Evolutionary conservation across 2,113 vertebrate species (phyloP).

Genomic region (Amia ocellicauda): DNA sequence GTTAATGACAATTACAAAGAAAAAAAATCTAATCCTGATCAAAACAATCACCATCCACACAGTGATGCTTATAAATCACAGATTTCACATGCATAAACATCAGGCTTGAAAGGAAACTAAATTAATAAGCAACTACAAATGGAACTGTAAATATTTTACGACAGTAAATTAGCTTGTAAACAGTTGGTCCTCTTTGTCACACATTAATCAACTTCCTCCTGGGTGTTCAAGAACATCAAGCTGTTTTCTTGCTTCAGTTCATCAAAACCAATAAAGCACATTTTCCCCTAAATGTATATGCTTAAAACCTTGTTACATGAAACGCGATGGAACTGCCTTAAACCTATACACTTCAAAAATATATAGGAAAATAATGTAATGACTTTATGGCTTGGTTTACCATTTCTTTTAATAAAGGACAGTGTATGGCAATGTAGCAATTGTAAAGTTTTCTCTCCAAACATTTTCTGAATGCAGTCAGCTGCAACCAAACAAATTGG

Average conservation of each 20-base stretch:
- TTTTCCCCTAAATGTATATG: neutral
- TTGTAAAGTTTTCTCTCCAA: conserved; percentile 7
- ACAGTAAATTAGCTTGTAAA: neutral
- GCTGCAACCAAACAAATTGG: conserved; percentile 30
- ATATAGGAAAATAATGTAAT: neutral
- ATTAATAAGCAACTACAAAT: neutral
- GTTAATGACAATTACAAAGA: too few relatives aligned
- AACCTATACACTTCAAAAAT: neutral
- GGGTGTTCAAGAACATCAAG: neutral
- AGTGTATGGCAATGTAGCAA: conserved; percentile 15
- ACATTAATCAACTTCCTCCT: neutral
- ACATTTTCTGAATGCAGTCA: conserved; percentile 22
- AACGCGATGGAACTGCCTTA: neutral
- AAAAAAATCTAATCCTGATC: too few relatives aligned
- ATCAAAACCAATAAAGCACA: neutral
- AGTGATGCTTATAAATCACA: too few relatives aligned
- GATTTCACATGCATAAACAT: neutral
- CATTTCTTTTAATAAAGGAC: conserved; percentile 19
- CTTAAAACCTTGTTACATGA: neutral
- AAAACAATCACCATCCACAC: too few relatives aligned
- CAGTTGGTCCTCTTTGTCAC: neutral
- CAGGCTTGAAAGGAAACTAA: too few relatives aligned
- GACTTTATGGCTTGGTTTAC: conserved; percentile 13
- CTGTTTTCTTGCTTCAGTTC: neutral
- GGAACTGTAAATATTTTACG: neutral